phyloP scores from a whole-genome alignment of 2,113 vertebrate species.

The Heptranchias perlo region DNA sequence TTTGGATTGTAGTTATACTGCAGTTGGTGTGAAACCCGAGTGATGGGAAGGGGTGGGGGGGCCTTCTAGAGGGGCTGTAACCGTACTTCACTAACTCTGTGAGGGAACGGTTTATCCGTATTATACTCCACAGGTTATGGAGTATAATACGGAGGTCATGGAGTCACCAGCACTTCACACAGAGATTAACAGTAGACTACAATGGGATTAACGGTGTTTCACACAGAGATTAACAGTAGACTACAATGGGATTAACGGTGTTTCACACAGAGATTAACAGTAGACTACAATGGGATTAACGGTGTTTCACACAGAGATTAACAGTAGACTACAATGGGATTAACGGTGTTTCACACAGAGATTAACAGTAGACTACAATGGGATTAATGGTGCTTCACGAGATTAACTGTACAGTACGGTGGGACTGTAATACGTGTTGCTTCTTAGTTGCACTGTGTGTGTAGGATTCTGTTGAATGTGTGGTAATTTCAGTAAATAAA shows the following conservation, averaged over 20 bases:
- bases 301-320: background rate
- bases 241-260: background rate
- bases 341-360: no score
- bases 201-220: background rate
- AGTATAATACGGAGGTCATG: no score
- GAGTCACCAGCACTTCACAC: background rate
- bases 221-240: background rate
- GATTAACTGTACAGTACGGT: background rate
- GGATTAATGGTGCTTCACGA: background rate
- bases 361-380: background rate
- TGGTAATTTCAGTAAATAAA: background rate
- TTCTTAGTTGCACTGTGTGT: background rate
- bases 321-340: background rate
- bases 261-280: background rate
- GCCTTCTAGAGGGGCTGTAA: no score
- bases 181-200: no score
- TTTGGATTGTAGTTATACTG: background rate
- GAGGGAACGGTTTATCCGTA: background rate
- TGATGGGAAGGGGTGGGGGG: background rate
- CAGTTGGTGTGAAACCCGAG: background rate
- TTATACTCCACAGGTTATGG: background rate
- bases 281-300: background rate
- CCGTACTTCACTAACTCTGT: background rate
- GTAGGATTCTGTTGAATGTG: background rate
- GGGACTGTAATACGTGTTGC: background rate